Evolutionary conservation across 2,113 vertebrate genomes (phyloP).

Genomic region (Myxocyprinus asiaticus): DNA sequence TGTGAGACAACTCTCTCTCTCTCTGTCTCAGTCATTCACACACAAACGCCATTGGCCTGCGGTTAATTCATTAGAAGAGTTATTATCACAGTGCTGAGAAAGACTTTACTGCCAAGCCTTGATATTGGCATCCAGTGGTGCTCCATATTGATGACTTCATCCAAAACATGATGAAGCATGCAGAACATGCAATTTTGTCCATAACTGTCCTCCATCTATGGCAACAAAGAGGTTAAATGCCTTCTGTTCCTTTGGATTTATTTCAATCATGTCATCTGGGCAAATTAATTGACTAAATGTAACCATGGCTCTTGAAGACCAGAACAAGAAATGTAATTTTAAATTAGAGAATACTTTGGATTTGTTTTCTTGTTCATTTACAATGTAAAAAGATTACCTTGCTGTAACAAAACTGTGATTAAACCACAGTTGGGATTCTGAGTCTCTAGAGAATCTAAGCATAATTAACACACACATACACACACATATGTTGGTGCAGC

Average conservation of each 20-base stretch:
- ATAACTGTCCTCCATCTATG: constrained; percentile 21
- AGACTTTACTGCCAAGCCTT: constrained; percentile 22
- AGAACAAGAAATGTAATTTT: background rate
- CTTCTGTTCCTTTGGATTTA: constrained; percentile 33
- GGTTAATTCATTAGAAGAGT: constrained; percentile 28
- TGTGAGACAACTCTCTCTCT: background rate
- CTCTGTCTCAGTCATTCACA: background rate
- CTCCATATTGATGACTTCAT: constrained; percentile 20
- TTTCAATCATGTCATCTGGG: constrained; percentile 12
- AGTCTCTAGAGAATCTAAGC: constrained; percentile 18
- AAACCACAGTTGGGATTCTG: constrained; percentile 14
- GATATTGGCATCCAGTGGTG: constrained; percentile 18
- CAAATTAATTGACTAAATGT: constrained; percentile 14
- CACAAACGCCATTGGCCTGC: constrained; percentile 5
- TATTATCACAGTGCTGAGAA: constrained; percentile 25
- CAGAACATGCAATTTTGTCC: background rate
- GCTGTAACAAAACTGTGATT: constrained; percentile 13
- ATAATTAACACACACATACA: constrained; percentile 27
- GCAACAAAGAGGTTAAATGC: constrained; percentile 23
- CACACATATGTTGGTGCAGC: constrained; percentile 1
- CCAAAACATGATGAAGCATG: constrained; percentile 11
- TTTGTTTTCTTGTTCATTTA: constrained; percentile 18
- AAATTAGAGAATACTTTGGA: background rate
- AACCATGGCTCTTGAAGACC: constrained; percentile 8
- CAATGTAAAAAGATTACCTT: constrained; percentile 30